Evolutionary conservation across 1,140 invertebrate genomes (phyloP), one percentile per base, ranked within the genome.

Genomic region (Trypoxylus dichotomus): DNA sequence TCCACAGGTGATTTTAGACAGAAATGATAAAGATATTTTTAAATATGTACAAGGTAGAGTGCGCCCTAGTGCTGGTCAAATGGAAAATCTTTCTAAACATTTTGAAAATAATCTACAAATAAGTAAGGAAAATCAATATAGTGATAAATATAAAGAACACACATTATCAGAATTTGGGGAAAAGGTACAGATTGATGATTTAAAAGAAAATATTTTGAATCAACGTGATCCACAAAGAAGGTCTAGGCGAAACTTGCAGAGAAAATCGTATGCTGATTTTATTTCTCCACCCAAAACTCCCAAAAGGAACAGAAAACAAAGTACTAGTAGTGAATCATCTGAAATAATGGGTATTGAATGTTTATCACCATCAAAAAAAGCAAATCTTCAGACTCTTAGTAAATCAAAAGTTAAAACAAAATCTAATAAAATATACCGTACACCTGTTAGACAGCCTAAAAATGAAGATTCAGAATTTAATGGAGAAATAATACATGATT

Each of bases 251-350:
- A 41, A 25, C 6, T 27, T 60, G 15, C 76, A 76, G 76, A 47
- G 63, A 76, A 74, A 37, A 27, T 77, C 76, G 10, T 77, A 77
- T 77, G 68, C 32, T 54, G 76, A 77, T 15, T 19, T 73, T 15
- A 63, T 73, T 27, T 43, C 63, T 6, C 63, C 76, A n/a, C 10
- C 29, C 8, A 68, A 68, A 29, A 68, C 60, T 24, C 72, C 72
- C n/a, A 74, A 27, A 19, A 77, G 75, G 19, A 72, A 71, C 15
- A 58, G 60, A 76, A 78, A 71, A 27, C 11, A 72, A 71, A 76
- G 41, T 47, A 42, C 24, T 63, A 32, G 71, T 37, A 25, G 32
- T 29, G 72, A 47, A 21, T 8, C 27, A 47, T 76, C 74, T 19
- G 19, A n/a, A 19, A 29, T 32, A 15, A 42, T 29, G 21, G 19